Evolutionary conservation across 2,113 vertebrate species (phyloP), one percentile per base, ranked within the genome.

Genomic region (Colistium nudipinnis): DNA sequence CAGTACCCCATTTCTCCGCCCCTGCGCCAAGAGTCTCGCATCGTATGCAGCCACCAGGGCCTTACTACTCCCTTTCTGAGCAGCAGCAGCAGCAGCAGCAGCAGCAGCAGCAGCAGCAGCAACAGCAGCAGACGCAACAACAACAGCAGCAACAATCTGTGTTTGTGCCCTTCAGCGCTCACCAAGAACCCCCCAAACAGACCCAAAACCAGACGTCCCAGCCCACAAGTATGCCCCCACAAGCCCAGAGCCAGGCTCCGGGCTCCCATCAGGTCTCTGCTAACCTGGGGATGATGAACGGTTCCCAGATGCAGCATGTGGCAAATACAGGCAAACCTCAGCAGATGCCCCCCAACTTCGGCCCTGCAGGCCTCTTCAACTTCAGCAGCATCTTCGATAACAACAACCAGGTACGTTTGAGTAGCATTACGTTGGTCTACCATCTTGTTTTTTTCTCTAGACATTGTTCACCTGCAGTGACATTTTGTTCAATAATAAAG

Each of bases 351-450:
- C 94, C 95, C 54, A 94, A 96, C 55, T 97, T 96, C 47, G 94
- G 97, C 74, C 95, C 94, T 38, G 94, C 96, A 51, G 96, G 96
- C 24, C 94, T 98, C 83, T 97, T 98, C 90, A 98, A 95, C 94
- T 98, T 99, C 91, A 97, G 95, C 91, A 98, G 95, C 92, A 97
- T 98, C 89, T 98, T 98, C 83, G 96, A 98, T 76, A 97, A 91
- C 87, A 96, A 90, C 81, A 92, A 19, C 86, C 90, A 92, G 87
- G 90, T 90, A 36, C 10, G 70, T 48, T 35, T 0, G 19, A 64
- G 4, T 2, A 35, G 30, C 7, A 7, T 44, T 8, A 13, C 13
- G 11, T 36, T 16, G 35, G 2, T 19, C n/a, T 36, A 11, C 30
- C 0, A 2, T 24, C n/a, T 19, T 38, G 14, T 45, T 53, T 48